Percentiles rank a stretch among this genome's conserved stretches.
phyloP scores from a whole-genome alignment of 2,797 vertebrate species.

The Periparus ater region DNA sequence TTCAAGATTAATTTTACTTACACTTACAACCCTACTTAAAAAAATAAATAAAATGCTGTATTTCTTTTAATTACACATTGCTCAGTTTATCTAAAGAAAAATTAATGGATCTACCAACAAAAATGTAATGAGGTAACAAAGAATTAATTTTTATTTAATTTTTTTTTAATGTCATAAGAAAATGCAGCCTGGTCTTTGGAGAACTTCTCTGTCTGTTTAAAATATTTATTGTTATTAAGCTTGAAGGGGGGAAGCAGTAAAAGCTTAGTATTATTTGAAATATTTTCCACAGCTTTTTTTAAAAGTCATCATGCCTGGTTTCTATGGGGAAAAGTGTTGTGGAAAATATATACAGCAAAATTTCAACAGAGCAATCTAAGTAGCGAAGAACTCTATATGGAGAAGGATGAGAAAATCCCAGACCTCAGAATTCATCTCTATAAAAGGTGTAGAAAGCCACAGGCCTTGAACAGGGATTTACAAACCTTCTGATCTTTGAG shows the following conservation, averaged over 20 bases:
- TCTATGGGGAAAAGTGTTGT: conserved; percentile 63
- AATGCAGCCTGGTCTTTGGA: not conserved
- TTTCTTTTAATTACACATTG: not conserved
- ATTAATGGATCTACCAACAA: not conserved
- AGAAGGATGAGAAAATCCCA: not conserved
- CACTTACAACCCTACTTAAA: not conserved
- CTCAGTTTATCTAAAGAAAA: not conserved
- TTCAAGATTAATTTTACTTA: not conserved
- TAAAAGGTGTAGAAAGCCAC: conserved; percentile 19
- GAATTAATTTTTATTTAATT: not conserved
- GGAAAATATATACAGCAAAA: conserved; percentile 61
- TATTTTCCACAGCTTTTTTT: conserved; percentile 48
- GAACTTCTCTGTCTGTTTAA: not conserved
- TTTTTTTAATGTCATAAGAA: conserved; percentile 1
- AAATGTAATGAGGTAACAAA: not conserved
- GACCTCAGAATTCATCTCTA: not conserved
- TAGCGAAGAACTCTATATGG: conserved; percentile 5
- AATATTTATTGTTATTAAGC: conserved; percentile 20
- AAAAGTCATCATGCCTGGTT: conserved; percentile 32
- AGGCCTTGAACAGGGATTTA: not conserved
- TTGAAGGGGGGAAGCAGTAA: not conserved
- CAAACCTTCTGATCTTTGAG: not conserved
- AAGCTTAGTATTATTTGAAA: conserved; percentile 27
- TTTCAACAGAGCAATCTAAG: conserved; percentile 9
- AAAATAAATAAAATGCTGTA: not conserved